phyloP scores from a whole-genome alignment of 2,113 vertebrate species.

The Mobula birostris region DNA sequence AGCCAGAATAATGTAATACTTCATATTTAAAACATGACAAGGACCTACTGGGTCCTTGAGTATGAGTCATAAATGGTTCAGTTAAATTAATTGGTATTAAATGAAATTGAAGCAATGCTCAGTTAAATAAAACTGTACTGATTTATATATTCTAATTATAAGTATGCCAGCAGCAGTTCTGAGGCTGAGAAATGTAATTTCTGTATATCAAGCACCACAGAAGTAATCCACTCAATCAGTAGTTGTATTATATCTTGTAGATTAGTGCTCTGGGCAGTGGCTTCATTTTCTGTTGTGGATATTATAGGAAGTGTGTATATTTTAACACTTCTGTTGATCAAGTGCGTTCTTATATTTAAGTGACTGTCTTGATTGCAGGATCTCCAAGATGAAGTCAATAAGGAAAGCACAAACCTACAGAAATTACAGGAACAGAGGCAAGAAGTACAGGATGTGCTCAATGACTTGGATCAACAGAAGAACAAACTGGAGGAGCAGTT shows the following conservation, averaged over 20 bases:
- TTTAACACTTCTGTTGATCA: neutral
- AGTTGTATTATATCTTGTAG: neutral
- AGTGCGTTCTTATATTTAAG: neutral
- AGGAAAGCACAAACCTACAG: constrained; percentile 74
- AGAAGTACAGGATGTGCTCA: constrained; percentile 80
- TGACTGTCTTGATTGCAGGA: constrained; percentile 59
- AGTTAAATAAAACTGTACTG: neutral
- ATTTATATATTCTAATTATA: neutral
- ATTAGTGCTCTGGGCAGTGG: neutral
- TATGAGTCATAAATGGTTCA: neutral
- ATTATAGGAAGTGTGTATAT: neutral
- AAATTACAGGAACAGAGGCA: constrained; percentile 79
- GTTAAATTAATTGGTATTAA: neutral
- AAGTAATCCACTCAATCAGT: neutral
- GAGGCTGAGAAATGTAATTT: neutral
- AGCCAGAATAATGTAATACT: neutral
- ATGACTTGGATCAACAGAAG: constrained; percentile 86
- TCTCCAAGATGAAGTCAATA: constrained; percentile 86
- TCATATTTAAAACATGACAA: neutral
- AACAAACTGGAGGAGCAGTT: constrained; percentile 82
- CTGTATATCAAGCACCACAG: neutral
- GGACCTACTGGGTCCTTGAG: neutral
- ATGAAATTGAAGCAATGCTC: neutral
- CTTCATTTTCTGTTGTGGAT: neutral
- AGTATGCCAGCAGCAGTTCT: neutral